Percentiles rank a stretch among this genome's conserved stretches.
These are phyloP conservation scores for Acipenser transmontanus DNA, from an alignment of 2,797 vertebrate genomes.

Conservation along the genomic window DNA sequence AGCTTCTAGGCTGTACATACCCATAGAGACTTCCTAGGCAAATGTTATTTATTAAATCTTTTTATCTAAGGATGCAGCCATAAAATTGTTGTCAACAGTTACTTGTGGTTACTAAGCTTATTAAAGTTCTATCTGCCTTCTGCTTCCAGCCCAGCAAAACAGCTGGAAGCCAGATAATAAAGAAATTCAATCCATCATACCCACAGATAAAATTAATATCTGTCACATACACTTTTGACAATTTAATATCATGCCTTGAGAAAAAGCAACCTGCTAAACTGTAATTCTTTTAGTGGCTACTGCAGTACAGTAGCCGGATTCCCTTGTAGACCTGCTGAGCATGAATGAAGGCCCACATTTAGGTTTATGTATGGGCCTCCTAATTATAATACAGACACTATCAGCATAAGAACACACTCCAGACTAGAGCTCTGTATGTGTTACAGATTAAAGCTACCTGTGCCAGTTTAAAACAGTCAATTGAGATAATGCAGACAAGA, in stretches of 20 bases:
- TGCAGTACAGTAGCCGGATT: background rate
- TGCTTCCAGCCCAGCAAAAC: conserved; percentile 52
- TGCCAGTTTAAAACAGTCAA: background rate
- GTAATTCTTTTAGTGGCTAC: background rate
- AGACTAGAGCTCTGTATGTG: background rate
- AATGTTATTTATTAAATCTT: conserved; percentile 61
- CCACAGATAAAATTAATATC: conserved; percentile 73
- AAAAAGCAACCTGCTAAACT: conserved; percentile 28
- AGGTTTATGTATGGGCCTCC: background rate
- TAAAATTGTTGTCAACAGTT: conserved; percentile 48
- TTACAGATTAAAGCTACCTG: background rate
- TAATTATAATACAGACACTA: background rate
- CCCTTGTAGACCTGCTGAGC: background rate
- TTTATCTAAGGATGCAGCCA: conserved; percentile 58
- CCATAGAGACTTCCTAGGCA: conserved; percentile 45
- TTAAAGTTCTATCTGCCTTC: conserved; percentile 59
- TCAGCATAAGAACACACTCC: no score
- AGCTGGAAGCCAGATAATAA: conserved; percentile 56
- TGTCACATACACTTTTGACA: conserved; percentile 67
- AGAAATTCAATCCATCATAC: conserved; percentile 71
- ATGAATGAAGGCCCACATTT: background rate
- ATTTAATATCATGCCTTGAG: conserved; percentile 61
- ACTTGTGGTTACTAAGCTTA: conserved; percentile 56
- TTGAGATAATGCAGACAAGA: background rate
- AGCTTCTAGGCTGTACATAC: conserved; percentile 25